Percentiles rank a stretch among this genome's conserved stretches.
phyloP scores from a whole-genome alignment of 2,888 invertebrate genomes.

The Holacanthella duospinosa region DNA sequence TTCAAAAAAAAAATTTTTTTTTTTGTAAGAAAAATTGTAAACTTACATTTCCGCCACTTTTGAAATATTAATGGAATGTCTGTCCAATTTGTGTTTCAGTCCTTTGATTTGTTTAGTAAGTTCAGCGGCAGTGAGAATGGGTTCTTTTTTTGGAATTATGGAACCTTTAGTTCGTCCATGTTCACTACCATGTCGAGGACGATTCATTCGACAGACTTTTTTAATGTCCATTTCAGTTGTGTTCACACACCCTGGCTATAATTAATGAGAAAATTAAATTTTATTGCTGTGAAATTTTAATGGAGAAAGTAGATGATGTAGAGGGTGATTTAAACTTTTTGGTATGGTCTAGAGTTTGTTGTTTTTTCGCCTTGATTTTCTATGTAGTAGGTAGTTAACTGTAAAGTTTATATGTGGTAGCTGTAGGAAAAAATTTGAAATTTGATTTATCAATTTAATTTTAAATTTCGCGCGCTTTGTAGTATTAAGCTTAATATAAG shows the following conservation, averaged over 20 bases:
- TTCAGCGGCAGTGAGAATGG: conserved; percentile 45
- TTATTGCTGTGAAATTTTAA: no score
- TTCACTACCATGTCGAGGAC: conserved; percentile 38
- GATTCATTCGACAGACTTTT: conserved; percentile 63
- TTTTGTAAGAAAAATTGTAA: background rate
- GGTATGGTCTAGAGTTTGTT: no score
- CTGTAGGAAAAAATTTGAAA: background rate
- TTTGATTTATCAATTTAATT: background rate
- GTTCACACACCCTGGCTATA: conserved; percentile 93
- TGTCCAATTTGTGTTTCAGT: conserved; percentile 51
- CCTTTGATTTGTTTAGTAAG: conserved; percentile 50
- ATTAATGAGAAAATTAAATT: conserved; percentile 25
- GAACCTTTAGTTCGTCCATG: conserved; percentile 13
- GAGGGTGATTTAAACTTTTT: no score
- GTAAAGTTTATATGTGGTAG: no score
- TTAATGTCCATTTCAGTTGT: conserved; percentile 97
- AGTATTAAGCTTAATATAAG: no score
- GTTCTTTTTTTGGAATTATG: conserved; percentile 27
- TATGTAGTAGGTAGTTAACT: no score
- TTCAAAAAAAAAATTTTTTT: background rate
- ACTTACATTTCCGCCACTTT: conserved; percentile 90
- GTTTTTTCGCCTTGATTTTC: no score
- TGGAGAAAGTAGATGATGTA: no score
- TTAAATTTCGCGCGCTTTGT: no score
- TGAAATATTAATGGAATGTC: conserved; percentile 79